phyloP scores from a whole-genome alignment of 2,797 vertebrate genomes.

The Pteronotus mesoamericanus region DNA sequence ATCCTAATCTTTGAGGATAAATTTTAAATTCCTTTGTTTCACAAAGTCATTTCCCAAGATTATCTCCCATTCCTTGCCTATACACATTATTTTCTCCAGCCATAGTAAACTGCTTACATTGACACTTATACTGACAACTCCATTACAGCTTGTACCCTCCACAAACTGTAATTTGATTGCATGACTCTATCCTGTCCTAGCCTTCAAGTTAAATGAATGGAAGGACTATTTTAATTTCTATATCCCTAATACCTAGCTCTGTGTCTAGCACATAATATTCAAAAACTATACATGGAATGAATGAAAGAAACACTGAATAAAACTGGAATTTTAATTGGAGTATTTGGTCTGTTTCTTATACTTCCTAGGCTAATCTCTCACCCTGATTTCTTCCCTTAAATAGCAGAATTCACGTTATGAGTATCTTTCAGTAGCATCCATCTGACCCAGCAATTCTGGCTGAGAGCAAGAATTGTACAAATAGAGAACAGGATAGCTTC shows the following conservation, averaged over 20 bases:
- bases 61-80: neutral
- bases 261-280: neutral
- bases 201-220: neutral
- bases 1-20: neutral
- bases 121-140: neutral
- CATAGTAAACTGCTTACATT: neutral
- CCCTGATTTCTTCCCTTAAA: neutral
- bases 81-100: neutral
- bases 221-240: neutral
- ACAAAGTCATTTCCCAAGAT: neutral
- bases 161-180: neutral
- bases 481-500: neutral
- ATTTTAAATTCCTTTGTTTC: neutral
- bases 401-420: neutral
- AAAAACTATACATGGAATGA: neutral
- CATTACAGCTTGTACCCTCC: rapidly evolving
- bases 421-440: neutral
- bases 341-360: neutral
- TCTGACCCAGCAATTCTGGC: neutral
- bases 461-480: neutral
- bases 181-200: neutral
- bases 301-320: neutral
- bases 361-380: neutral
- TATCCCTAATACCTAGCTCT: neutral
- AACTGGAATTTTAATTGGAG: neutral